Percentiles rank a stretch among this genome's conserved stretches.
These are phyloP conservation scores for Pagetopsis macropterus DNA, from an alignment of 2,797 vertebrate genomes.

Conservation along the genomic window DNA sequence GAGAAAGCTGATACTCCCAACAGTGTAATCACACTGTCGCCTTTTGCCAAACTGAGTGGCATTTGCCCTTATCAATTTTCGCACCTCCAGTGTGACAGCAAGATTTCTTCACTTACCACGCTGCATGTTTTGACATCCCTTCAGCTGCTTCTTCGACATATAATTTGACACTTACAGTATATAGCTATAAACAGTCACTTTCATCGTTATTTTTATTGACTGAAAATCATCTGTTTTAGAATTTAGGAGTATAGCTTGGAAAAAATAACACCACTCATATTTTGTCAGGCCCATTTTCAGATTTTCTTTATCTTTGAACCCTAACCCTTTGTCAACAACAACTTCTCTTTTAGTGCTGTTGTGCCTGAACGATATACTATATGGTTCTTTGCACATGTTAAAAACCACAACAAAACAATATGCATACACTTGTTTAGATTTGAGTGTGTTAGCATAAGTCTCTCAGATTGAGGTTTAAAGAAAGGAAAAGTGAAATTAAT, in stretches of 20 bases:
- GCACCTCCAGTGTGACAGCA: not conserved
- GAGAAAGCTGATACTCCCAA: not conserved
- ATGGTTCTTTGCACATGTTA: not conserved
- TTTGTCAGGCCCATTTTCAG: conserved; percentile 5
- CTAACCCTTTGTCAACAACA: not conserved
- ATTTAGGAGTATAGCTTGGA: not conserved
- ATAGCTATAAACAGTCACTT: too few relatives aligned
- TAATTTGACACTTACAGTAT: not conserved
- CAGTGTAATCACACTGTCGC: conserved; percentile 3
- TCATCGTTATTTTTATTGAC: not conserved
- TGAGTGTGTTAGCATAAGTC: not conserved
- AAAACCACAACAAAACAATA: not conserved
- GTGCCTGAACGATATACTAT: not conserved
- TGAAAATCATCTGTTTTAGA: not conserved
- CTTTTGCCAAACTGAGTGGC: not conserved
- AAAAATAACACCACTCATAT: not conserved
- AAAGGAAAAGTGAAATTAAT: conserved; percentile 7
- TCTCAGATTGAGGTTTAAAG: conserved; percentile 17
- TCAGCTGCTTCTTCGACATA: conserved; percentile 27
- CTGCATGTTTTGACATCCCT: not conserved
- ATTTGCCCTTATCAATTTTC: conserved; percentile 10
- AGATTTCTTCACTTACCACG: not conserved
- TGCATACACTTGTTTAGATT: conserved; percentile 5
- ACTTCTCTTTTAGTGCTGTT: not conserved
- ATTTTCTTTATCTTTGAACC: conserved; percentile 4